A percentile compares a stretch with the other conserved stretches of the same genome.
phyloP scores from a whole-genome alignment of 2,113 vertebrate species.

The Climacteris rufus region DNA sequence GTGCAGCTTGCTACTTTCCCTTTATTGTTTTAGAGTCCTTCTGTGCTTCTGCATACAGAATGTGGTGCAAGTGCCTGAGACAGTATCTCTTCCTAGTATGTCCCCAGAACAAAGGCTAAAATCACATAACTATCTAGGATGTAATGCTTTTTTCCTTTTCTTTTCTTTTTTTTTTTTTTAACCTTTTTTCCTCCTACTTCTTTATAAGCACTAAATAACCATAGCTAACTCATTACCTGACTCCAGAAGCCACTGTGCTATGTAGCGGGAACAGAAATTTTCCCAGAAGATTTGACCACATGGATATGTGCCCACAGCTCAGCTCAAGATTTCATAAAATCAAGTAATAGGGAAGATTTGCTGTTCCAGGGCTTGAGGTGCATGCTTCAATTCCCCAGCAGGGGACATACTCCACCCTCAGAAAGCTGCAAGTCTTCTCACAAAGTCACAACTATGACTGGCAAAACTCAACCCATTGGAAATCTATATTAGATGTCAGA shows the following conservation, averaged over 20 bases:
- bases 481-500: conserved; percentile 74
- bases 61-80: neutral
- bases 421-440: conserved; percentile 22
- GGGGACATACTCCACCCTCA: conserved; percentile 55
- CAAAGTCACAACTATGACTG: conserved; percentile 60
- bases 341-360: neutral
- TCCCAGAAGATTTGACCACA: neutral
- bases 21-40: conserved; percentile 14
- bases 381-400: conserved; percentile 26
- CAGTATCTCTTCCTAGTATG: neutral
- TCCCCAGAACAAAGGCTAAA: neutral
- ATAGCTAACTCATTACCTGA: neutral
- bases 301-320: neutral
- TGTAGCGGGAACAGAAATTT: neutral
- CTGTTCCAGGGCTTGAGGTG: neutral
- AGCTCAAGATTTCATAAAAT: neutral
- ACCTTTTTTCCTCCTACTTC: neutral
- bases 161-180: neutral
- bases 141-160: neutral
- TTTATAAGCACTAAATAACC: neutral
- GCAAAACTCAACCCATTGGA: conserved; percentile 66
- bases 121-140: neutral
- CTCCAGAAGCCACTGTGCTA: neutral
- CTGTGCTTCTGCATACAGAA: neutral
- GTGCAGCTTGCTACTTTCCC: neutral